A percentile compares a stretch with the other conserved stretches of the same genome.
Evolutionary conservation across 2,888 invertebrate species (phyloP).

Genomic region (Rhagonycha fulva): DNA sequence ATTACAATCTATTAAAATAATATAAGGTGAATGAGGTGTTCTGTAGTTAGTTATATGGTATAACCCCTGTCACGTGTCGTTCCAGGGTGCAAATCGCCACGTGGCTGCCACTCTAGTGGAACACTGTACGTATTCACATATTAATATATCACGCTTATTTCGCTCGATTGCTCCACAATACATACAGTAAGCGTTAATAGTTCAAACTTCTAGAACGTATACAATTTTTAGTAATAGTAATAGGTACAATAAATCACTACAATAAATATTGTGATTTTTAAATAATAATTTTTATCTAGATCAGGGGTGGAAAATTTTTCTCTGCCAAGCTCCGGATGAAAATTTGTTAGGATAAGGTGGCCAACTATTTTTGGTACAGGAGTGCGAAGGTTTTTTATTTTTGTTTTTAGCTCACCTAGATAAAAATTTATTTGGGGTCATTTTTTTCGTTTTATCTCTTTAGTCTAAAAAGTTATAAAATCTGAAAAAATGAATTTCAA

Average conservation of each 20-base stretch:
- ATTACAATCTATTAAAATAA: not conserved
- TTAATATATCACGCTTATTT: constrained; percentile 40
- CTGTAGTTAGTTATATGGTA: constrained; percentile 1
- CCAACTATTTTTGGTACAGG: too few relatives aligned
- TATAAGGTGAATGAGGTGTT: not conserved
- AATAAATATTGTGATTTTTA: not conserved
- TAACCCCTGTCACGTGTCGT: constrained; percentile 24
- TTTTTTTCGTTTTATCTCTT: too few relatives aligned
- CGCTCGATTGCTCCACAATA: constrained; percentile 41
- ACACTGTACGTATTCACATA: constrained; percentile 26
- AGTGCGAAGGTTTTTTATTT: too few relatives aligned
- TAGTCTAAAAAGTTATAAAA: too few relatives aligned
- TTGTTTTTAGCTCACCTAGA: too few relatives aligned
- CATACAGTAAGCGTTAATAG: constrained; percentile 11
- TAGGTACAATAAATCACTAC: not conserved
- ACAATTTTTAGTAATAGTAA: not conserved
- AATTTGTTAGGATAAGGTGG: too few relatives aligned
- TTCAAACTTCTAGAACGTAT: constrained; percentile 15
- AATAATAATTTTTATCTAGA: not conserved
- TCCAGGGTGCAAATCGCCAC: constrained; percentile 26
- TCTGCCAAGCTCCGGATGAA: too few relatives aligned
- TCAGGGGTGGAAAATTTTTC: too few relatives aligned
- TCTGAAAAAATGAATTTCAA: too few relatives aligned
- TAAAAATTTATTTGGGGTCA: too few relatives aligned
- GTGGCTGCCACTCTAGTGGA: constrained; percentile 26